Evolutionary conservation across 2,888 invertebrate species (phyloP), one percentile per base, ranked within the genome.

Genomic region (Bombylius major): DNA sequence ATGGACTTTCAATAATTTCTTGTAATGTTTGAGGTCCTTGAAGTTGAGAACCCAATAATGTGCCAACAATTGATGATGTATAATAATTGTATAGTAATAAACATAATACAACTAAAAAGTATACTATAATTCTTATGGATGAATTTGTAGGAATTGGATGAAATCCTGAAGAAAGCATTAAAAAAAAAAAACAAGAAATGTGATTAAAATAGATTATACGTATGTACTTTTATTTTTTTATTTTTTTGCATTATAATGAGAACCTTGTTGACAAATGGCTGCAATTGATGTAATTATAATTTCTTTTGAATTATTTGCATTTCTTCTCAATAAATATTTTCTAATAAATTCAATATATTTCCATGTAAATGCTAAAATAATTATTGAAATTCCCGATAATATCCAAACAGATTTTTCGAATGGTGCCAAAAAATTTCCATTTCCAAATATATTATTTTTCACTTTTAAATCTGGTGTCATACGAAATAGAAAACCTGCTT

Each of bases 21-120:
- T 65, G 65, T 5, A 73, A 61, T 1, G 65, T 66, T 54, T 65
- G 57, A 6, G 72, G 72, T 1, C 72, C 72, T 45, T 65, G 65
- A 34, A 63, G 66, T 8, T 66, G 64, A n/a, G 65, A 68, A 47
- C 68, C 70, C 0, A 72, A 57, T 23, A 73, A 58, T 5, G 70
- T 71, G n/a, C 72, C 71, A 46, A 73, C 72, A 1, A 73, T 68
- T 1, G 72, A 71, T 8, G 72, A 73, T 5, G 72, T 73, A 52
- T 73, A 73, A 58, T 68, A 73, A 51, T 73, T 73, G 32, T 71
- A 73, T 64, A 72, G 65, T 9, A 73, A 61, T 12, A 72, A 50
- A 0, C 69, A 67, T 52, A 69, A 70, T 4, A 69, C 23, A 47
- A 70, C 66, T 13, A 67, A 58, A 0, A 67, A 67, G 5, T 70